These are phyloP conservation scores for Gadus chalcogrammus DNA, from an alignment of 2,113 vertebrate species.

Conservation along the genomic window DNA sequence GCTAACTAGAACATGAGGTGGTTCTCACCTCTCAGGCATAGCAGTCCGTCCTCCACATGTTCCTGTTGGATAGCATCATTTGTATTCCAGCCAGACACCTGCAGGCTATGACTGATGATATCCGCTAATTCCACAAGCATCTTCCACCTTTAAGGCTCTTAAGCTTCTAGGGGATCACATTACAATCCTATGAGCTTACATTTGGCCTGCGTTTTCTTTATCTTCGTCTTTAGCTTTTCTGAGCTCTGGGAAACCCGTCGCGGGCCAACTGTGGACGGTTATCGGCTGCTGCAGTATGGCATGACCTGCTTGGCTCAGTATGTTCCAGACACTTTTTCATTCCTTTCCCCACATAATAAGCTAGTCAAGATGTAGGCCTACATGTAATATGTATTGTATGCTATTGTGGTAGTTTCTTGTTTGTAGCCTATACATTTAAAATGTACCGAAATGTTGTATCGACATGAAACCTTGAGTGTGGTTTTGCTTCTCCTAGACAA, in stretches of 20 bases:
- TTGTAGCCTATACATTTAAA: background rate
- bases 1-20: too few relatives aligned
- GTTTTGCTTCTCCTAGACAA: too few relatives aligned
- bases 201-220: constrained; percentile 41
- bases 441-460: background rate
- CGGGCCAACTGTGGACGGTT: constrained; percentile 21
- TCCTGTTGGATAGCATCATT: constrained; percentile 50
- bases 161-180: constrained; percentile 54
- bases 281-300: constrained; percentile 1
- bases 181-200: constrained; percentile 50
- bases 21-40: background rate
- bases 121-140: constrained; percentile 55
- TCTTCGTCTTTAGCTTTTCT: constrained; percentile 14
- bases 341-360: too few relatives aligned
- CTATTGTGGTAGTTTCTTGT: too few relatives aligned
- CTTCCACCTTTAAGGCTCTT: constrained; percentile 52
- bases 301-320: background rate
- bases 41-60: background rate
- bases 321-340: background rate
- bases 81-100: constrained; percentile 49
- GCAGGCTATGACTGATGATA: constrained; percentile 35
- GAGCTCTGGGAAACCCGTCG: constrained; percentile 32
- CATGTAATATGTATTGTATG: too few relatives aligned
- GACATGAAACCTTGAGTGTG: too few relatives aligned
- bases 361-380: too few relatives aligned